Percentiles rank a stretch among this genome's conserved stretches.
Conservation (phyloP, 2,797 vertebrate genomes). For the Myotis planiceps region DNA sequence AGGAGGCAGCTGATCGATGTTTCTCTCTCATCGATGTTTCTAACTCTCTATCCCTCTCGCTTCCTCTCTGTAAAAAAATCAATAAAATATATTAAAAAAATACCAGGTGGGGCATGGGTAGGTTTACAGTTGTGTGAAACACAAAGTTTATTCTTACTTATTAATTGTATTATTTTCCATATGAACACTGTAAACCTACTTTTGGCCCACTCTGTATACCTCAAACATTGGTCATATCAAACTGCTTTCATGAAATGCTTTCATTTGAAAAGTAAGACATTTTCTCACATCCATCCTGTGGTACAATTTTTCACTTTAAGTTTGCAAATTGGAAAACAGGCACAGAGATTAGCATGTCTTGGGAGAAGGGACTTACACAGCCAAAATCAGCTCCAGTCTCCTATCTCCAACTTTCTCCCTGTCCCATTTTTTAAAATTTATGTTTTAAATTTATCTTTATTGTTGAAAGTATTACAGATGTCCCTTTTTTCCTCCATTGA, state of each 20-base stretch:
- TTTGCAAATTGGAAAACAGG: not conserved
- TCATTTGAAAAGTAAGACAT: not conserved
- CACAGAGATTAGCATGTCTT: not conserved
- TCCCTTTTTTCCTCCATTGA: not conserved
- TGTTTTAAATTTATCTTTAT: no score
- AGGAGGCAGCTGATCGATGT: no score
- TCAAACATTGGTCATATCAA: not conserved
- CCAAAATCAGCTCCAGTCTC: not conserved
- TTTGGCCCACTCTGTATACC: not conserved
- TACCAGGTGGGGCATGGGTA: no score
- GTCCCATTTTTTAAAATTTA: no score
- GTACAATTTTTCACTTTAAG: not conserved
- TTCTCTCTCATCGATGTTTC: no score
- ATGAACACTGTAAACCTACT: not conserved
- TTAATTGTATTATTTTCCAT: no score
- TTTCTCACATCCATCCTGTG: not conserved
- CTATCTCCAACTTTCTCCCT: not conserved
- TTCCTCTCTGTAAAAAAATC: no score
- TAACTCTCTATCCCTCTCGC: no score
- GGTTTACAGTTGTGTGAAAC: not conserved
- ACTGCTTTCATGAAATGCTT: not conserved
- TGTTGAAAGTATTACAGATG: no score
- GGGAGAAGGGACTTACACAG: fast-evolving
- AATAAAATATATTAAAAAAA: no score
- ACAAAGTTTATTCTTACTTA: no score